Evolutionary conservation across 2,113 vertebrate genomes (phyloP).

Genomic region (Indri indri): DNA sequence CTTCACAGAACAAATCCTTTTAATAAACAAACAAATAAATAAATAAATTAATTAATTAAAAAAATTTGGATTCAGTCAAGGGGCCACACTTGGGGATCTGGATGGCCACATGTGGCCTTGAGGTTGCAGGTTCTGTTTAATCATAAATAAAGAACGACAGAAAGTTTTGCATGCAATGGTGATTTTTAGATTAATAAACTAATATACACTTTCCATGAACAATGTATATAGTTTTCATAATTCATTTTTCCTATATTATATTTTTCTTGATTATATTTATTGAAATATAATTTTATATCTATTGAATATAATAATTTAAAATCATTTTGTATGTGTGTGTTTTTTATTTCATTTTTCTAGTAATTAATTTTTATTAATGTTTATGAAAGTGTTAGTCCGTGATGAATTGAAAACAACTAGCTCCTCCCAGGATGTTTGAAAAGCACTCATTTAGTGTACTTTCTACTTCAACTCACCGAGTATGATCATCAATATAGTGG

Average conservation of each 20-base stretch:
- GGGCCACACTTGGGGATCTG: no score
- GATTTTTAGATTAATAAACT: constrained; percentile 8
- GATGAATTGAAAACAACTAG: not conserved
- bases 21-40: no score
- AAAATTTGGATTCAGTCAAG: no score
- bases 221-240: not conserved
- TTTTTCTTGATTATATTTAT: constrained; percentile 26
- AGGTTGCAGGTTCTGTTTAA: not conserved
- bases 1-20: no score
- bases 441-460: not conserved
- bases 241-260: not conserved
- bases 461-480: not conserved
- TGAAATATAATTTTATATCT: constrained; percentile 28
- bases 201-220: not conserved
- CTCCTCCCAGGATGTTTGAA: not conserved
- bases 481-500: not conserved
- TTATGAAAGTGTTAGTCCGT: not conserved
- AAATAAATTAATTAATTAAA: no score
- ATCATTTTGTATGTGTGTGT: not conserved
- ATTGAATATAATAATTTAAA: not conserved
- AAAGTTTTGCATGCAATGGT: not conserved
- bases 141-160: constrained; percentile 34
- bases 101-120: no score
- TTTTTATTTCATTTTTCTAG: constrained; percentile 6
- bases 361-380: constrained; percentile 13